Base-by-base conservation (phyloP, 1,140 invertebrate genomes). In the Cepaea nemoralis region DNA sequence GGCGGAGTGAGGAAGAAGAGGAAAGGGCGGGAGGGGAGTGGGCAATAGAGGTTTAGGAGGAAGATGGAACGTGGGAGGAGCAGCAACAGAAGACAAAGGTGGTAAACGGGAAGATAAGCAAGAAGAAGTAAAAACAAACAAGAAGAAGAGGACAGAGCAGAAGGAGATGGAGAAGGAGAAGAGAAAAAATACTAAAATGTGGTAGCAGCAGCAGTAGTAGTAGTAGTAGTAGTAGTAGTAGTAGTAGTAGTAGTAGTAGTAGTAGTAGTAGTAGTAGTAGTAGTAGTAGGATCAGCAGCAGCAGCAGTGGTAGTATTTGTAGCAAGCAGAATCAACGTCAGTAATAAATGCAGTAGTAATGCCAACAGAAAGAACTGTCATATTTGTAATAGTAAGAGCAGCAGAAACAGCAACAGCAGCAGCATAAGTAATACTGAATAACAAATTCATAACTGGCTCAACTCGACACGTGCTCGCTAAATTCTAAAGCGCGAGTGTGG, bases 151-250 rank as follows among this genome's bases (percentile, higher is more conserved):
- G 33, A 35, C 8, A n/a, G 24, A n/a, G 33, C 10, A 67, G 63
- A 67, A 67, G 63, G 27, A n/a, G 63, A n/a, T 14, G 63, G 33
- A 67, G 63, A 67, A 67, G 63, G 27, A 67, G 63, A 67, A 67
- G 63, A 67, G 27, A n/a, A n/a, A n/a, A 35, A n/a, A n/a, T 10
- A 67, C 8, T 10, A 67, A n/a, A 35, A 67, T 8, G 24, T 12
- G 45, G 45, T 12, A 48, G 45, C 45, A 48, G 45, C 8, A 48
- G 45, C 8, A 48, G 45, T 12, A 67, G 33, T 10, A 67, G 33
- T 10, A 67, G 33, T 10, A 67, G 33, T 10, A 67, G 33, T 10
- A n/a, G n/a, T 14, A 67, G 63, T 14, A 67, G 63, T 14, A 67
- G 63, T 14, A 67, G 63, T 8, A 67, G 63, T 8, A 67, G 33